Conservation (phyloP, 1,140 invertebrate genomes). For the Brachionus calyciflorus region DNA sequence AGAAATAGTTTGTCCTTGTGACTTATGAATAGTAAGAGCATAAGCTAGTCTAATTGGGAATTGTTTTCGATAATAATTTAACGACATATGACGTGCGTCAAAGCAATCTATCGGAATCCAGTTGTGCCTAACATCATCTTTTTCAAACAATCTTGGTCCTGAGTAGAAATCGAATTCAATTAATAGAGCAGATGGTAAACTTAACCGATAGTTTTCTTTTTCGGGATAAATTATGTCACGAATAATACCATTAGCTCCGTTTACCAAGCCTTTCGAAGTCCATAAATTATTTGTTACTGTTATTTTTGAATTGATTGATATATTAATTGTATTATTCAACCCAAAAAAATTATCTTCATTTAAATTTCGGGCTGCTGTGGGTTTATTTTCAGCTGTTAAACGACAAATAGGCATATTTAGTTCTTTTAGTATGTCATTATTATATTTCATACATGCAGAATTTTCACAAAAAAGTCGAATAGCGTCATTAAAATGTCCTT, state of each 20-base stretch:
- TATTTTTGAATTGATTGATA: not conserved
- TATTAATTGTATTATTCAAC: not conserved
- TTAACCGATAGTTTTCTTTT: too few relatives aligned
- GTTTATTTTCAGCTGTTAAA: not conserved
- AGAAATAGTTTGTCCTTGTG: not conserved
- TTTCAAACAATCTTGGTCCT: too few relatives aligned
- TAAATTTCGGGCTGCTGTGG: not conserved
- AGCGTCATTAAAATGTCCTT: too few relatives aligned
- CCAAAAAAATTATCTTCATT: constrained; percentile 21
- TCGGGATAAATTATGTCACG: too few relatives aligned
- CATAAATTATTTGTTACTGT: not conserved
- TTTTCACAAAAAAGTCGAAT: not conserved
- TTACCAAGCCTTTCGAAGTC: not conserved
- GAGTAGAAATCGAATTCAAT: too few relatives aligned
- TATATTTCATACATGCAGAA: not conserved
- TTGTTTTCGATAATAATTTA: not conserved
- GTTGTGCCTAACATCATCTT: too few relatives aligned
- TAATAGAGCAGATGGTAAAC: too few relatives aligned
- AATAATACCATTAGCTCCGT: too few relatives aligned
- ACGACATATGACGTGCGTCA: not conserved
- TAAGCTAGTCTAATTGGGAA: not conserved
- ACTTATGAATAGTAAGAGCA: constrained; percentile 1
- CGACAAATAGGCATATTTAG: not conserved
- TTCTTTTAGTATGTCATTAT: not conserved
- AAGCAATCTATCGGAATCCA: not conserved